A percentile compares a stretch with the other conserved stretches of the same genome.
Conservation (phyloP, 2,113 vertebrate species). For the Neolamprologus toae region DNA sequence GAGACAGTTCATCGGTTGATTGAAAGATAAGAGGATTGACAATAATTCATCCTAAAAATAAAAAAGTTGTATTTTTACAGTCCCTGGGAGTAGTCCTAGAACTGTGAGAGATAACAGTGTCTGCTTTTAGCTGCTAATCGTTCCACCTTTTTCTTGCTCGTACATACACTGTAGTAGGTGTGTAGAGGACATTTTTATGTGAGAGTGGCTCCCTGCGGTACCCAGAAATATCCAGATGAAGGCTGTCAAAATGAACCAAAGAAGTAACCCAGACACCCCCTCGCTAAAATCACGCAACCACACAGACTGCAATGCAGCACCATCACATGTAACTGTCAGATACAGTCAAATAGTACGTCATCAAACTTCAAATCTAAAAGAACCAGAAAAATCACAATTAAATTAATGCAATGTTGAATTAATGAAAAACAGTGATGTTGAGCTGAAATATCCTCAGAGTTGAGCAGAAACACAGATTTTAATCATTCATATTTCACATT, state of each 20-base stretch:
- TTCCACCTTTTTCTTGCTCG: not conserved
- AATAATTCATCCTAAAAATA: not conserved
- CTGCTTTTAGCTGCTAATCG: not conserved
- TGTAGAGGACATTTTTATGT: not conserved
- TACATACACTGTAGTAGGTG: not conserved
- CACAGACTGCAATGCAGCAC: not conserved
- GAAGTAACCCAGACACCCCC: not conserved
- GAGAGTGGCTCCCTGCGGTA: not conserved
- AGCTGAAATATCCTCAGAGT: not conserved
- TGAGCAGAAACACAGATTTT: not conserved
- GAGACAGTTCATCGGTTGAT: not conserved
- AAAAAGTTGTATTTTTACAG: not conserved
- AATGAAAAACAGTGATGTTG: not conserved
- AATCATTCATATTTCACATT: not conserved
- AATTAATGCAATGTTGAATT: not conserved
- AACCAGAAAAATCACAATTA: not conserved
- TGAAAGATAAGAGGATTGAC: not conserved
- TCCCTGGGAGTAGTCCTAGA: not conserved
- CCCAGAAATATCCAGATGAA: not conserved
- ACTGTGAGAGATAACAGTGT: not conserved
- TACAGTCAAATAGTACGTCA: not conserved
- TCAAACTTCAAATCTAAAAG: not conserved
- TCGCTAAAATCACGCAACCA: not conserved
- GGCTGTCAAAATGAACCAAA: not conserved
- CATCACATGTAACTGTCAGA: not conserved